Conservation (phyloP, 2,113 vertebrate genomes). For the Daubentonia madagascariensis region DNA sequence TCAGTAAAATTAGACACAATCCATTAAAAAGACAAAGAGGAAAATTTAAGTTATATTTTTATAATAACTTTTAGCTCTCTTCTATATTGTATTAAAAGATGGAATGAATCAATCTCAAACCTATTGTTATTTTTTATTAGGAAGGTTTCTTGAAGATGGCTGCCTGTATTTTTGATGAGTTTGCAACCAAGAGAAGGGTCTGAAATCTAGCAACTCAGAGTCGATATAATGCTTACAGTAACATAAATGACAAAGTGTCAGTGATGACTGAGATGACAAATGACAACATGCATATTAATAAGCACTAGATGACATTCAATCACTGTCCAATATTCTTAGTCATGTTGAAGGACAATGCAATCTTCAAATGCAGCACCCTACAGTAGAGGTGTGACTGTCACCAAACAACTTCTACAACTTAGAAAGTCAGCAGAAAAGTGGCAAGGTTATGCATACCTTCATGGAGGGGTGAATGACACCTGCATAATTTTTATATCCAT, state of each 20-base stretch:
- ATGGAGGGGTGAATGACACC: neutral
- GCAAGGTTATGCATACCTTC: constrained; percentile 32
- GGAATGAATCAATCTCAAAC: neutral
- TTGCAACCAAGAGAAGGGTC: constrained; percentile 19
- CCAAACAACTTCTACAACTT: constrained; percentile 60
- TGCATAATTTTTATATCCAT: constrained; percentile 29
- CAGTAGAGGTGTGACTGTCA: constrained; percentile 54
- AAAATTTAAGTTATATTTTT: neutral
- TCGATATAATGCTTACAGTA: constrained; percentile 71
- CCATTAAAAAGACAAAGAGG: neutral
- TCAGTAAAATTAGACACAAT: neutral
- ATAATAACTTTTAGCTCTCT: neutral
- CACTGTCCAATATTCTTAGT: constrained; percentile 77
- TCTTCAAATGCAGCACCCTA: constrained; percentile 59
- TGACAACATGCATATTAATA: constrained; percentile 81
- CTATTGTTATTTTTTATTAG: neutral
- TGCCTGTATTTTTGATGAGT: constrained; percentile 35
- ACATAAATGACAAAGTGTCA: constrained; percentile 81
- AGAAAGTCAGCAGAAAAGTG: constrained; percentile 55
- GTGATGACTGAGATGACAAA: constrained; percentile 80
- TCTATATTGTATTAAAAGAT: neutral
- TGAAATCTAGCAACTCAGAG: constrained; percentile 52
- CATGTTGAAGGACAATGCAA: constrained; percentile 69
- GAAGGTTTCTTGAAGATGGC: neutral
- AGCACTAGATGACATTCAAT: constrained; percentile 74